These are phyloP conservation scores for Drosophila kikkawai DNA, from an alignment of 1,140 invertebrate genomes.

Conservation along the genomic window DNA sequence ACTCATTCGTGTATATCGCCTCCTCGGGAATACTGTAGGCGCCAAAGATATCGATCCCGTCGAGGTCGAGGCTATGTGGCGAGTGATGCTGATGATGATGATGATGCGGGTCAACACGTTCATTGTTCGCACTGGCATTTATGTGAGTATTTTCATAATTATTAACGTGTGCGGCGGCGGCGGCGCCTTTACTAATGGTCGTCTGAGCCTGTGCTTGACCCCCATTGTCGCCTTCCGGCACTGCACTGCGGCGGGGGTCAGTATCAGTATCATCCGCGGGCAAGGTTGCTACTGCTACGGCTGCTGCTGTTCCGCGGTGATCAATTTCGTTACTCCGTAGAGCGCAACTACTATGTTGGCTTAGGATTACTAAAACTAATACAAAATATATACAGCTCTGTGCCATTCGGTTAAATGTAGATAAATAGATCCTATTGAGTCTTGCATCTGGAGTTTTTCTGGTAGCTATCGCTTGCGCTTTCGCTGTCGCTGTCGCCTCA, in stretches of 20 bases:
- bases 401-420: slow-evolving; percentile 75
- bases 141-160: slow-evolving; percentile 42
- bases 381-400: slow-evolving; percentile 79
- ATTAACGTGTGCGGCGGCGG: slow-evolving; percentile 8
- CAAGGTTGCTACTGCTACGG: slow-evolving; percentile 1
- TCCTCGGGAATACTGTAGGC: slow-evolving; percentile 74
- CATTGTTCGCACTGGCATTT: slow-evolving; percentile 35
- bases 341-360: slow-evolving; percentile 67
- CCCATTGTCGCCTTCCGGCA: slow-evolving; percentile 1
- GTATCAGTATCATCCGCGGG: slow-evolving; percentile 7
- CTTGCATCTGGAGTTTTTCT: slow-evolving; percentile 53
- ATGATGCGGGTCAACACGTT: slow-evolving; percentile 8
- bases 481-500: slow-evolving; percentile 7
- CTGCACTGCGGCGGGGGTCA: not conserved
- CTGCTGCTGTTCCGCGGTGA: slow-evolving; percentile 11
- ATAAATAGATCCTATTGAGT: slow-evolving; percentile 74
- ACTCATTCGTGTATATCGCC: slow-evolving; percentile 88
- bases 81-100: not conserved
- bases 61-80: slow-evolving; percentile 24
- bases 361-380: slow-evolving; percentile 78
- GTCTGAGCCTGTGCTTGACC: slow-evolving; percentile 33
- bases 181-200: slow-evolving; percentile 14
- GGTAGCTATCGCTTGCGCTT: slow-evolving; percentile 26
- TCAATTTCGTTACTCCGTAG: slow-evolving; percentile 40
- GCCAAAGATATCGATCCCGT: slow-evolving; percentile 75